Percentiles rank a stretch among this genome's conserved stretches.
Evolutionary conservation across 2,888 invertebrate genomes (phyloP).

Genomic region (Heliconius ismenius): DNA sequence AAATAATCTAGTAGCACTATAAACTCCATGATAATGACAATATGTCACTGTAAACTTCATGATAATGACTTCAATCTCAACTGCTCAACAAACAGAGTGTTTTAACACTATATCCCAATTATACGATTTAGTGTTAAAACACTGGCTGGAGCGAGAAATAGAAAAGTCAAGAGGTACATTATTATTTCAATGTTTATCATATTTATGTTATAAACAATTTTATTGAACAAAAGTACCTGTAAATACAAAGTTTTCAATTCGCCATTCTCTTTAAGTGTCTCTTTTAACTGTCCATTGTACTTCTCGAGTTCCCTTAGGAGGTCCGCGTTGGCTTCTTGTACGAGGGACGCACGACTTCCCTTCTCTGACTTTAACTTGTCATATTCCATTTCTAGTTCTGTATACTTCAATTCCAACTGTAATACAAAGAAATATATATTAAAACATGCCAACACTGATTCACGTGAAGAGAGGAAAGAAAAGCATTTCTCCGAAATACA

Average conservation of each 20-base stretch:
- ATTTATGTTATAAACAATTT: not conserved
- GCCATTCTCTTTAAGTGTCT: constrained; percentile 73
- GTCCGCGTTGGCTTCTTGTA: constrained; percentile 70
- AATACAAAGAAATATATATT: not conserved
- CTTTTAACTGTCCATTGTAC: constrained; percentile 76
- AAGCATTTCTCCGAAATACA: not conserved
- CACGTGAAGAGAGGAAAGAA: not conserved
- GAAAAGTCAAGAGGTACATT: too few relatives aligned
- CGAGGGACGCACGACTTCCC: constrained; percentile 68
- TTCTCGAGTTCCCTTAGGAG: constrained; percentile 76
- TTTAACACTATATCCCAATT: too few relatives aligned
- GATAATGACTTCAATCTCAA: too few relatives aligned
- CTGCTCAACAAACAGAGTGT: too few relatives aligned
- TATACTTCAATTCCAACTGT: constrained; percentile 68
- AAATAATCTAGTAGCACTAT: too few relatives aligned
- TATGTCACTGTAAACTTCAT: too few relatives aligned
- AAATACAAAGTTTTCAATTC: constrained; percentile 77
- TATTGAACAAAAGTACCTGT: constrained; percentile 61
- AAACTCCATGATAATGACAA: too few relatives aligned
- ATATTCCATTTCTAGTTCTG: constrained; percentile 71
- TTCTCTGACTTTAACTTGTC: constrained; percentile 66
- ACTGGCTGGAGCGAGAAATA: too few relatives aligned
- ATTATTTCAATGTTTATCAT: too few relatives aligned
- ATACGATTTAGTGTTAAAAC: too few relatives aligned
- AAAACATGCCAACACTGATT: not conserved